phyloP scores from a whole-genome alignment of 2,113 vertebrate species.

The Chaetura pelagica region DNA sequence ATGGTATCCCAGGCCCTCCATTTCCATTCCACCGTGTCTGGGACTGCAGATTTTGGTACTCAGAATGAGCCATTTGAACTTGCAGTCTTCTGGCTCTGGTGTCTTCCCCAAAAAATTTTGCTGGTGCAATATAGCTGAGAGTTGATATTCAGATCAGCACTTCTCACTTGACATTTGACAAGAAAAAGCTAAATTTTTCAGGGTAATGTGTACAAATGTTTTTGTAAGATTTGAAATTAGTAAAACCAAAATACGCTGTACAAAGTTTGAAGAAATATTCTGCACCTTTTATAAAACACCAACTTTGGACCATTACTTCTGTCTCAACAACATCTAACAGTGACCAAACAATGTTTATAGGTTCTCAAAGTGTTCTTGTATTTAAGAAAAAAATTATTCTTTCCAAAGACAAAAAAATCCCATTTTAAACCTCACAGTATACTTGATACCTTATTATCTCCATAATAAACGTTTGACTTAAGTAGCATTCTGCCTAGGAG shows the following conservation, averaged over 20 bases:
- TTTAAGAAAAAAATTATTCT: neutral
- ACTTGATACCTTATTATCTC: neutral
- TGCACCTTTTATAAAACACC: neutral
- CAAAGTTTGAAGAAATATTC: neutral
- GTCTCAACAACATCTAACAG: neutral
- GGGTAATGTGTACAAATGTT: neutral
- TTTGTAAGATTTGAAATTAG: neutral
- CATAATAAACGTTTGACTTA: neutral
- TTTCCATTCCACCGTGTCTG: neutral
- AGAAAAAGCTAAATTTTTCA: constrained; percentile 2
- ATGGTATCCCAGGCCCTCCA: neutral
- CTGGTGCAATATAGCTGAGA: neutral
- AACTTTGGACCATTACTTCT: neutral
- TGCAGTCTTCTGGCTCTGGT: neutral
- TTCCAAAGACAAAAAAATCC: constrained; percentile 18
- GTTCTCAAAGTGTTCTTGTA: neutral
- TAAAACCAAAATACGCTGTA: constrained; percentile 18
- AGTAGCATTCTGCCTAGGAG: neutral
- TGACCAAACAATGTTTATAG: neutral
- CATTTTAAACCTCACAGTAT: constrained; percentile 2
- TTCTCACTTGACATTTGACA: neutral
- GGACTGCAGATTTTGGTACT: neutral
- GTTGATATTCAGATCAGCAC: neutral
- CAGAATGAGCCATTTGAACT: neutral
- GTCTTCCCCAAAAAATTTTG: neutral